These are phyloP conservation scores for Sarcophaga bullata DNA, from an alignment of 1,140 invertebrate genomes.

Conservation along the genomic window DNA sequence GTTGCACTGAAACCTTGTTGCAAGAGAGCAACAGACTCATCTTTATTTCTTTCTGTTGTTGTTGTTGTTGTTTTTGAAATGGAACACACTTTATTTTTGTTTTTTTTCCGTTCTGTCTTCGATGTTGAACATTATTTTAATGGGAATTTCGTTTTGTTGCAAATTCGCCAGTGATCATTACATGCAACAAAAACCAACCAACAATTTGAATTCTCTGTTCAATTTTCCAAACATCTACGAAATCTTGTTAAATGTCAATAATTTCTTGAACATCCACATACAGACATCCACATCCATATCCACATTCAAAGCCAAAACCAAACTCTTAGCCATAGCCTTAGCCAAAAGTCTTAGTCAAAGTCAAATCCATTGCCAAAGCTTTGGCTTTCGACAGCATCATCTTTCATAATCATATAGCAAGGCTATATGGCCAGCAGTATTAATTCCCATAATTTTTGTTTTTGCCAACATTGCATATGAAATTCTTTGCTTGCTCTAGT, in stretches of 20 bases:
- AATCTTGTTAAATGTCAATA: conserved; percentile 8
- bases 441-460: too few relatives aligned
- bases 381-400: too few relatives aligned
- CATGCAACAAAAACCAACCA: background rate
- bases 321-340: too few relatives aligned
- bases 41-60: too few relatives aligned
- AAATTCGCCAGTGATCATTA: background rate
- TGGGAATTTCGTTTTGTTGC: background rate
- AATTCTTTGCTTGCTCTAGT: too few relatives aligned
- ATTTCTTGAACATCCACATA: background rate
- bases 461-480: too few relatives aligned
- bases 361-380: too few relatives aligned
- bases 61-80: background rate
- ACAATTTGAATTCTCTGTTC: background rate
- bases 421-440: too few relatives aligned
- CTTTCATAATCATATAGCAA: too few relatives aligned
- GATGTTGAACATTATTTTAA: background rate
- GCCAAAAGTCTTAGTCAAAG: too few relatives aligned
- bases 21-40: background rate
- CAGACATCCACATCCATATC: background rate
- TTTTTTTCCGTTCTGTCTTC: background rate
- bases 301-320: too few relatives aligned
- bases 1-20: background rate
- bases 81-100: background rate
- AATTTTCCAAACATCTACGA: too few relatives aligned